Base-by-base conservation (phyloP, 1,140 invertebrate species). In the Zaprionus ghesquierei region DNA sequence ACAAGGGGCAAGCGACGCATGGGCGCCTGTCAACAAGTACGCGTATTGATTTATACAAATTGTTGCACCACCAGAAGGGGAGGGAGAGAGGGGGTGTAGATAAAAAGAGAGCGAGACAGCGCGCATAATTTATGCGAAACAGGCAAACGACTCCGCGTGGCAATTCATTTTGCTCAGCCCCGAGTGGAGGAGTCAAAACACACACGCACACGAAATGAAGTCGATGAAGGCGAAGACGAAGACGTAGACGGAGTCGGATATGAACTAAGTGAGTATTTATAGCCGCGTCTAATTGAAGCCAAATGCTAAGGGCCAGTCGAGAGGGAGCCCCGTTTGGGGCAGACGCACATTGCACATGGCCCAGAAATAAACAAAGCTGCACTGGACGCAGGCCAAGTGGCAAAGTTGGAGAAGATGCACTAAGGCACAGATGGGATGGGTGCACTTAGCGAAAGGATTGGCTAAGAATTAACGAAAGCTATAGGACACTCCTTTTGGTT, bases 11-110 rank as follows among this genome's bases (percentile, higher is more conserved):
- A 49, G 18, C 41, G 51, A 13, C 10, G 29, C 60, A 27, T 25
- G 46, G 65, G 63, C 38, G 79, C 77, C 78, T 82, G 82, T 86
- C 82, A 79, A 59, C 82, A 62, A 86, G 82, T 76, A 86, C 82
- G 35, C 44, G 41, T 79, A 86, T 89, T 87, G 82, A 86, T 86
- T 86, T 87, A 87, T 89, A 87, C 74, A 76, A 82, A 87, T 79
- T 68, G 75, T 75, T 77, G 75, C 62, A 55, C 72, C 61, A 23
- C 10, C 33, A 53, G 58, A 27, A 18, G 27, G 22, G 18, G 51
- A 50, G 3, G 54, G 0, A 29, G 10, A 38, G 15, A 29, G 29
- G 54, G 15, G 18, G 23, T 3, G 15, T 23, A 22, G 2, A 54
- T n/a, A 46, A 27, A 46, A 33, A 44, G 13, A 33, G 49, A 31